Evolutionary conservation across 2,888 invertebrate species (phyloP).

Genomic region (Andrena praecox): DNA sequence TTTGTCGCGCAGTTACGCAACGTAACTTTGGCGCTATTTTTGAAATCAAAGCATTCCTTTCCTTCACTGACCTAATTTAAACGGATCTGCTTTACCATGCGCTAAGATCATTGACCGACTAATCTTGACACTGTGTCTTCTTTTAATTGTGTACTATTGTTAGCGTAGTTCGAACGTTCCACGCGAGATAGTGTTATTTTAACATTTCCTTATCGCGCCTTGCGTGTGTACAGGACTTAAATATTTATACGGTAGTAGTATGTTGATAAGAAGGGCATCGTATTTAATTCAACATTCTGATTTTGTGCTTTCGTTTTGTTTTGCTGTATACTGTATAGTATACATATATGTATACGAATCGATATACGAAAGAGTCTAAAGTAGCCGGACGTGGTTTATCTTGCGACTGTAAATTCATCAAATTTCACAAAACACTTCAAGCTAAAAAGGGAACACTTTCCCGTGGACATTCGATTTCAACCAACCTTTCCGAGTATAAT

Average conservation of each 20-base stretch:
- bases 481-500: not conserved
- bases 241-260: not conserved
- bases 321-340: not conserved
- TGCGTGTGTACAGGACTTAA: not conserved
- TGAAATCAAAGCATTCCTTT: not conserved
- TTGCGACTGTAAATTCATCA: not conserved
- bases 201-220: not conserved
- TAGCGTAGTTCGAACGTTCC: constrained; percentile 6
- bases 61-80: not conserved
- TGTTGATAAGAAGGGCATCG: not conserved
- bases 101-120: constrained; percentile 47
- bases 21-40: constrained; percentile 1
- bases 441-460: not conserved
- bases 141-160: constrained; percentile 28
- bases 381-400: not conserved
- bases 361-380: not conserved
- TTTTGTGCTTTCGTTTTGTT: not conserved
- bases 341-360: not conserved
- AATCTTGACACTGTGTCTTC: constrained; percentile 36
- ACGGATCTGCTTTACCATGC: constrained; percentile 21
- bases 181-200: constrained; percentile 16
- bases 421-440: not conserved
- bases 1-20: not conserved
- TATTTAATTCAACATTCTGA: not conserved
- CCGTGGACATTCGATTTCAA: not conserved